A percentile compares a stretch with the other conserved stretches of the same genome.
Evolutionary conservation across 2,888 invertebrate genomes (phyloP).

Genomic region (Saturnia pavonia): DNA sequence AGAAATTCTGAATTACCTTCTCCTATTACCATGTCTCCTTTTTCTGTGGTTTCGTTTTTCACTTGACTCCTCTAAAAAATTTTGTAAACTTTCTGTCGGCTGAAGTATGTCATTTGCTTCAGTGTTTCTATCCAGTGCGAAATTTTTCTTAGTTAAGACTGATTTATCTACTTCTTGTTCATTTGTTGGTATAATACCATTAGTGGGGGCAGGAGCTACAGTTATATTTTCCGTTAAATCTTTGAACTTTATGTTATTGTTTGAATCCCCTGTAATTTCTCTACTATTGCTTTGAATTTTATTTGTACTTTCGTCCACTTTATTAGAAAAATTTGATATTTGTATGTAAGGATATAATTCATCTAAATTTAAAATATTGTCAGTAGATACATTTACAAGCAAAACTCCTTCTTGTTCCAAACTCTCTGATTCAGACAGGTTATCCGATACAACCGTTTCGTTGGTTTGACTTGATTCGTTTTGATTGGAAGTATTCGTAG

Average conservation of each 20-base stretch:
- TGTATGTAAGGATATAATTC: conserved; percentile 70
- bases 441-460: conserved; percentile 60
- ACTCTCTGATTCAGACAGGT: conserved; percentile 73
- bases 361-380: conserved; percentile 73
- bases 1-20: conserved; percentile 55
- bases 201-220: conserved; percentile 73
- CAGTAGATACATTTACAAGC: conserved; percentile 72
- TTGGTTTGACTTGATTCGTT: conserved; percentile 52
- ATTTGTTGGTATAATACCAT: conserved; percentile 66
- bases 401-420: conserved; percentile 77
- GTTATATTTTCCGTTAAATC: conserved; percentile 72
- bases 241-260: conserved; percentile 72
- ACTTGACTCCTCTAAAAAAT: conserved; percentile 53
- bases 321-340: conserved; percentile 63
- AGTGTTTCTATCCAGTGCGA: conserved; percentile 48
- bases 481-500: conserved; percentile 46
- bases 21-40: conserved; percentile 70
- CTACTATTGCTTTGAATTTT: conserved; percentile 81
- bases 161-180: conserved; percentile 63
- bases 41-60: conserved; percentile 53
- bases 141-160: conserved; percentile 51
- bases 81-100: conserved; percentile 72
- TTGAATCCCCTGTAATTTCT: conserved; percentile 77
- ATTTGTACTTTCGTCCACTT: conserved; percentile 75
- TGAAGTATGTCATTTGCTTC: conserved; percentile 58